These are phyloP conservation scores for Sphaerophoria rueppellii DNA, from an alignment of 2,888 invertebrate species.

Conservation along the genomic window DNA sequence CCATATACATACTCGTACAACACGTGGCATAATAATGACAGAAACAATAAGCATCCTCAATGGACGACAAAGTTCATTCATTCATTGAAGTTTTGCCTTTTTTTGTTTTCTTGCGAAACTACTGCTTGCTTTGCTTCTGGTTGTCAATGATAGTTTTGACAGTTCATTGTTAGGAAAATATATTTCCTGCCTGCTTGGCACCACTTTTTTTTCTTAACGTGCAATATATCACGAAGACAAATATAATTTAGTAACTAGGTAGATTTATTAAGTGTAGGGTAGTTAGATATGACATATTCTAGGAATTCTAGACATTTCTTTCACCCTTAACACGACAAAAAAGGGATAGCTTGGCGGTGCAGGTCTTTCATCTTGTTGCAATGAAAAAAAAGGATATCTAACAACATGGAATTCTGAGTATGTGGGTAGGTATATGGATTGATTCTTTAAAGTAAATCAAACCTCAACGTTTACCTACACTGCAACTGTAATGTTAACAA, in stretches of 20 bases:
- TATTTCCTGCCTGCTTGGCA: background rate
- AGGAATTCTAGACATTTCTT: background rate
- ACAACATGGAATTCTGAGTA: constrained; percentile 17
- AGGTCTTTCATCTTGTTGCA: constrained; percentile 26
- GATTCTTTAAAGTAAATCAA: constrained; percentile 35
- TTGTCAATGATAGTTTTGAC: background rate
- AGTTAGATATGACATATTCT: background rate
- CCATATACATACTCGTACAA: background rate
- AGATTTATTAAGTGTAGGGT: background rate
- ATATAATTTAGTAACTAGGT: background rate
- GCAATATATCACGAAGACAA: background rate
- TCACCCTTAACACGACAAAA: background rate
- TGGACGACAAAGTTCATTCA: background rate
- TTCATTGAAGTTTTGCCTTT: background rate
- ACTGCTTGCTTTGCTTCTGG: background rate
- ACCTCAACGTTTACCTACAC: constrained; percentile 50
- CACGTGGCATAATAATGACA: constrained; percentile 8
- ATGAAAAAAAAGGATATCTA: constrained; percentile 44
- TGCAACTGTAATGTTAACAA: constrained; percentile 38
- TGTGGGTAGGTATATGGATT: background rate
- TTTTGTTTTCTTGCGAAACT: background rate
- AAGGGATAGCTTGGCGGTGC: constrained; percentile 1
- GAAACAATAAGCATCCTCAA: constrained; percentile 10
- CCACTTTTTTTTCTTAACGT: background rate
- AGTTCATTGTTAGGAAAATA: background rate